Evolutionary conservation across 30 jellyfish, hydroid and myxozoan species (phyloP), one percentile per base, ranked within the genome.

Genomic region (Morbakka virulenta): DNA sequence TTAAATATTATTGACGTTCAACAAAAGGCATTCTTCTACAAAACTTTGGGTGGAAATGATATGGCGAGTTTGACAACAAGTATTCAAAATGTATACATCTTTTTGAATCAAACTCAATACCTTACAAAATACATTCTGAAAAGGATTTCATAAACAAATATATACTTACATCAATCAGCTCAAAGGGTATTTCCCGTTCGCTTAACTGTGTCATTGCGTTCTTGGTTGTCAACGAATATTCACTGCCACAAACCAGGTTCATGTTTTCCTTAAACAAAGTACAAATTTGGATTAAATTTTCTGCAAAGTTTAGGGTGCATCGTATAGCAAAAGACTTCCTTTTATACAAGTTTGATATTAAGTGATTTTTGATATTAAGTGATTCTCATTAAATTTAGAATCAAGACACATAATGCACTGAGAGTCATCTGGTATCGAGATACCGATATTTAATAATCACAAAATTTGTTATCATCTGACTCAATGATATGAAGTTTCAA

Each of bases 171-270:
- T 83, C 98, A 25, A 91, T 74, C 1, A 91, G 82, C 68, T 85
- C 98, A 75, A 83, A 77, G 0, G 98, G 81, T 0, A 87, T 83
- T 32, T 91, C 98, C 69, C 96, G 52, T 69, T 91, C 98, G 80
- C 88, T 73, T 26, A 91, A 69, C 50, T 91, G 98, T 12, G 89
- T 87, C 98, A 91, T 91, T 21, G 96, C 80, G 64, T 91, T 91
- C 51, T 72, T 91, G 13, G 98, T 91, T 52, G 94, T 86, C 28
- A 91, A 52, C 3, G 96, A 81, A 74, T 91, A 91, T n/a, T 79
- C 98, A 0, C 80, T 73, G 14, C 82, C 95, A 62, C 98, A 91
- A 4, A 79, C 73, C 35, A 36, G 77, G 71, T 91, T 91, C 83
- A 91, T 61, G 61, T 91, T 84, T 50, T 83, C 98, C 97, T 88